phyloP scores from a whole-genome alignment of 2,797 vertebrate species.

The Hydrocynus forskahlii region DNA sequence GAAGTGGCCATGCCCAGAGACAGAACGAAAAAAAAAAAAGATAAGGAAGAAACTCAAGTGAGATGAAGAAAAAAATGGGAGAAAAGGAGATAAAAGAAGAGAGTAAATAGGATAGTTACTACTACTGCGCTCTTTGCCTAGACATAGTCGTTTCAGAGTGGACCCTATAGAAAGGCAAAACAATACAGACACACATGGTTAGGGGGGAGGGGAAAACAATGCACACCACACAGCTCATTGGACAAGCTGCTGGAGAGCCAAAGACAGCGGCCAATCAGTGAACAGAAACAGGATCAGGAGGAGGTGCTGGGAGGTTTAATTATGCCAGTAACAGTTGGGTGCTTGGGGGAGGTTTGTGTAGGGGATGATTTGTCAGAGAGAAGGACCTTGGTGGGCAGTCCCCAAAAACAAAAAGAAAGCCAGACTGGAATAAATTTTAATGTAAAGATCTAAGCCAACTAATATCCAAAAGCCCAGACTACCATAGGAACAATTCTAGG shows the following conservation, averaged over 20 bases:
- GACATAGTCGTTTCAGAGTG: constrained; percentile 97
- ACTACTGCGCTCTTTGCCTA: constrained; percentile 98
- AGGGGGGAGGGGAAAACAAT: constrained; percentile 80
- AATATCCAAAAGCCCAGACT: neutral
- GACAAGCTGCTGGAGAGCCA: constrained; percentile 52
- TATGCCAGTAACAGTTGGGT: constrained; percentile 77
- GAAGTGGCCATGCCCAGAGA: constrained; percentile 80
- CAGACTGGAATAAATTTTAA: neutral
- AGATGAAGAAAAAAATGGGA: constrained; percentile 65
- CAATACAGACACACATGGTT: constrained; percentile 89
- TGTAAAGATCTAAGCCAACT: neutral
- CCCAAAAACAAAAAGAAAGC: constrained; percentile 12
- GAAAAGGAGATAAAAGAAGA: constrained; percentile 77
- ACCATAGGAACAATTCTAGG: neutral
- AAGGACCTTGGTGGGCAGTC: neutral
- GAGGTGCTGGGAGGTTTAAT: constrained; percentile 74
- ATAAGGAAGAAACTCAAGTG: constrained; percentile 58
- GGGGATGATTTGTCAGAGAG: constrained; percentile 16
- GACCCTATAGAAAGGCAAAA: constrained; percentile 86
- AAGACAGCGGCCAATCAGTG: constrained; percentile 76
- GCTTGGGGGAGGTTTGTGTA: constrained; percentile 57
- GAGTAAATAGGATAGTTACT: constrained; percentile 87
- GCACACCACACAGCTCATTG: constrained; percentile 72
- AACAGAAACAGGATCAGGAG: constrained; percentile 55
- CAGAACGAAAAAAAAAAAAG: constrained; percentile 74